These are phyloP conservation scores for Vanessa atalanta DNA, from an alignment of 1,140 invertebrate species.

Conservation along the genomic window DNA sequence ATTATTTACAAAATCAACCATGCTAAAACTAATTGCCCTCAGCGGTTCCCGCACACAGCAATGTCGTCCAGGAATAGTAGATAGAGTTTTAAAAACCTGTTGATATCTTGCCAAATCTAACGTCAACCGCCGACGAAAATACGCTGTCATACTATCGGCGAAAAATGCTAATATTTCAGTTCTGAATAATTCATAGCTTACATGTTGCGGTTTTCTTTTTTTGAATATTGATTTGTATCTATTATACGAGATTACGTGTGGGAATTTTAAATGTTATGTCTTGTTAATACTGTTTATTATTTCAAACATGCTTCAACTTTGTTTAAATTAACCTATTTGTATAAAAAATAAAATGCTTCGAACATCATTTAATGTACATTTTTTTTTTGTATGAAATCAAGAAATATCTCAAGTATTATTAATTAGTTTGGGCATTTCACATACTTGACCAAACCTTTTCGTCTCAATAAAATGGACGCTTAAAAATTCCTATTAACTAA, in stretches of 20 bases:
- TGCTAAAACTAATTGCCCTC: background rate
- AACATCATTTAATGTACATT: no score
- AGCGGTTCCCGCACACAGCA: constrained; percentile 9
- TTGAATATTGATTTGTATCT: constrained; percentile 15
- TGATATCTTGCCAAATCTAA: constrained; percentile 37
- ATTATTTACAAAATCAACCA: background rate
- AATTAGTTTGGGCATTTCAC: constrained; percentile 17
- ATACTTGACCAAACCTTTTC: background rate
- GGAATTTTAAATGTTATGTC: background rate
- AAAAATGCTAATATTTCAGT: constrained; percentile 20
- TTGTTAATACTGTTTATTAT: background rate
- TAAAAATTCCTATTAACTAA: constrained; percentile 43
- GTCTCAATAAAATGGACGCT: background rate
- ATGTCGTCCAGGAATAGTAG: constrained; percentile 40
- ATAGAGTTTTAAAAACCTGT: constrained; percentile 35
- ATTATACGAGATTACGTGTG: background rate
- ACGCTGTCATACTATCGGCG: constrained; percentile 17
- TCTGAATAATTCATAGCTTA: constrained; percentile 14
- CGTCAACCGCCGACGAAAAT: constrained; percentile 29
- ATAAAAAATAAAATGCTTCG: no score
- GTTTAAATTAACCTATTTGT: no score
- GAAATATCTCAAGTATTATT: background rate
- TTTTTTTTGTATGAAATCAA: no score
- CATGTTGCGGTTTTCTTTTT: constrained; percentile 21
- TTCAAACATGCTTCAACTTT: background rate